Conservation (phyloP, 1,140 invertebrate genomes). For the Calliopsis andreniformis region DNA sequence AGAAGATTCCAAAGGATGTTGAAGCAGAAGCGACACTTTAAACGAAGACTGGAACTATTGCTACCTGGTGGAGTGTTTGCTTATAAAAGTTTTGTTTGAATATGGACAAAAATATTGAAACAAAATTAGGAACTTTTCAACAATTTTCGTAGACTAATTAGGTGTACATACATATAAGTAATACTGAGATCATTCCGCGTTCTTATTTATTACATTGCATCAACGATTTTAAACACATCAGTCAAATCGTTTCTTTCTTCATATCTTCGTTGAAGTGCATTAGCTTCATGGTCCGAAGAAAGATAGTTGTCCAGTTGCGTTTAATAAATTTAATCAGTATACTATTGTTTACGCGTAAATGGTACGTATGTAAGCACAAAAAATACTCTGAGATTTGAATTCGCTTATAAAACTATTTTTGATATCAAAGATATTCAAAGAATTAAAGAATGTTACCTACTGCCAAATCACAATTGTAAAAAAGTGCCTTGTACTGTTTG, state of each 20-base stretch:
- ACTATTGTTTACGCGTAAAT: no score
- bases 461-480: conserved; percentile 39
- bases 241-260: not conserved
- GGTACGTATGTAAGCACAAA: not conserved
- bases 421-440: not conserved
- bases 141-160: conserved; percentile 26
- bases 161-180: conserved; percentile 48
- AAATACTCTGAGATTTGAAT: not conserved
- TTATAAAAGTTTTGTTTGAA: not conserved
- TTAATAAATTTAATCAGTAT: not conserved
- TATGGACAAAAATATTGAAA: not conserved
- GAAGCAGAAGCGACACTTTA: conserved; percentile 68
- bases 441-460: conserved; percentile 29
- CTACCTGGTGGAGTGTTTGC: not conserved
- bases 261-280: not conserved
- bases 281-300: not conserved
- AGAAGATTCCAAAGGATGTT: conserved; percentile 50
- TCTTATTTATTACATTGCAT: conserved; percentile 60
- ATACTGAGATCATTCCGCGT: conserved; percentile 57
- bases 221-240: conserved; percentile 8
- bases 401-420: conserved; percentile 5
- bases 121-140: not conserved
- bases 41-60: conserved; percentile 40
- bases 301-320: not conserved
- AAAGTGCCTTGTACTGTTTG: conserved; percentile 34